These are phyloP conservation scores for Fragariocoptes setiger DNA, from an alignment of 1,140 invertebrate species.

Conservation along the genomic window DNA sequence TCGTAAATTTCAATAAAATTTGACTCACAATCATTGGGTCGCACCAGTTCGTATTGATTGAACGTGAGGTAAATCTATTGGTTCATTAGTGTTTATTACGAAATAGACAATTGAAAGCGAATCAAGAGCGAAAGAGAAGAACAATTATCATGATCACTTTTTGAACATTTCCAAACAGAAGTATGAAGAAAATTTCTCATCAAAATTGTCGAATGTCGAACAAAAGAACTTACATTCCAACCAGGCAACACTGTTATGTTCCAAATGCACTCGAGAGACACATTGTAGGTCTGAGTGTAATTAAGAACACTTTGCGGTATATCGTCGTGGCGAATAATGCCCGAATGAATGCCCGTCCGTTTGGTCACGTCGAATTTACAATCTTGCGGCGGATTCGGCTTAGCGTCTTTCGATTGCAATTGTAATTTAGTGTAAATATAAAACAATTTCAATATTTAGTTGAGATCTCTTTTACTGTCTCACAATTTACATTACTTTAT, in stretches of 20 bases:
- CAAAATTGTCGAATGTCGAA: no score
- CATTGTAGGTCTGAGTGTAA: constrained; percentile 20
- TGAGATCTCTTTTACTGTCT: no score
- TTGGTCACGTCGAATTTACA: constrained; percentile 18
- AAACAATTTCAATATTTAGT: no score
- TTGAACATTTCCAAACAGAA: no score
- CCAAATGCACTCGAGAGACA: constrained; percentile 47
- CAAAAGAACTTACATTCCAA: constrained; percentile 26
- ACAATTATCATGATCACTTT: neutral
- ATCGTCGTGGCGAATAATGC: constrained; percentile 21
- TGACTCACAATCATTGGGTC: constrained; percentile 45
- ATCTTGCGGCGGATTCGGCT: neutral
- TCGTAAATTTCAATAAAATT: constrained; percentile 47
- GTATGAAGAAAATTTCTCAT: no score
- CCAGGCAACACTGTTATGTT: constrained; percentile 29
- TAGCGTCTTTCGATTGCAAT: neutral
- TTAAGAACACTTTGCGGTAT: constrained; percentile 22
- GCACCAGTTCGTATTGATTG: constrained; percentile 27
- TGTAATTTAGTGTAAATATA: no score
- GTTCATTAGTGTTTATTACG: neutral
- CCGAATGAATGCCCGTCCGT: constrained; percentile 14
- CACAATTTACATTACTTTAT: no score
- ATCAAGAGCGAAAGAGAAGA: neutral
- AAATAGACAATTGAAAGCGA: neutral
- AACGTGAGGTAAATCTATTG: constrained; percentile 36